These are phyloP conservation scores for Phoronis australis DNA, from an alignment of 2,888 invertebrate genomes.

Conservation along the genomic window DNA sequence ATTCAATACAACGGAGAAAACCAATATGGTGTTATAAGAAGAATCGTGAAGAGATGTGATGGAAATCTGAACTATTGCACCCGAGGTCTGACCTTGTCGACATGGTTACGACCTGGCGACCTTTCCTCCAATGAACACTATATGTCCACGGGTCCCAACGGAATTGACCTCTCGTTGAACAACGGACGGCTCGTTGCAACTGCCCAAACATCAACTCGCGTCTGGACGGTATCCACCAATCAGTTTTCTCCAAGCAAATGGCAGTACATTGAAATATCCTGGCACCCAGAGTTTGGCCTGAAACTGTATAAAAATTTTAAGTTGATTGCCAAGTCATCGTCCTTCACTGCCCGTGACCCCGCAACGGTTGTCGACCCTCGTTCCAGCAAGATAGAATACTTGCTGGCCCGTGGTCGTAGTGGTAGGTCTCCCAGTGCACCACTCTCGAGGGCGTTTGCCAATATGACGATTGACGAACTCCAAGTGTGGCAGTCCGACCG, in stretches of 20 bases:
- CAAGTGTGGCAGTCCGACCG: conserved; percentile 47
- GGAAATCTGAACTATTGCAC: conserved; percentile 36
- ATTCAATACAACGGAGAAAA: conserved; percentile 23
- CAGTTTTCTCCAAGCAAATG: conserved; percentile 26
- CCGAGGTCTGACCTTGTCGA: conserved; percentile 28
- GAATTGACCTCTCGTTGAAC: conserved; percentile 35
- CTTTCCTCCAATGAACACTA: conserved; percentile 35
- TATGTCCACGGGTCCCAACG: conserved; percentile 33
- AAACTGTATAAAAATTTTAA: conserved; percentile 32
- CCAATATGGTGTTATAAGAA: conserved; percentile 29
- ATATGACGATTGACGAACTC: conserved; percentile 43
- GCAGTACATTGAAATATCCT: conserved; percentile 45
- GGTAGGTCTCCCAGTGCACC: conserved; percentile 27
- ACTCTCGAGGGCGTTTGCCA: conserved; percentile 23
- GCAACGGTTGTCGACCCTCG: conserved; percentile 3
- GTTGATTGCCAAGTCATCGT: conserved; percentile 14
- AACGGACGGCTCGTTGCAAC: conserved; percentile 29
- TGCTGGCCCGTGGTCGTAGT: conserved; percentile 27
- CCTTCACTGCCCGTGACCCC: conserved; percentile 3
- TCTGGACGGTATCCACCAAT: conserved; percentile 26
- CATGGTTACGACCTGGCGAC: conserved; percentile 32
- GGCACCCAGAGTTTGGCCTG: conserved; percentile 37
- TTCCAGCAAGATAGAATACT: too few relatives aligned
- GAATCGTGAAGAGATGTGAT: conserved; percentile 26
- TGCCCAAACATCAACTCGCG: conserved; percentile 20